These are phyloP conservation scores for Pterostichus madidus DNA, from an alignment of 2,888 invertebrate species.

Conservation along the genomic window DNA sequence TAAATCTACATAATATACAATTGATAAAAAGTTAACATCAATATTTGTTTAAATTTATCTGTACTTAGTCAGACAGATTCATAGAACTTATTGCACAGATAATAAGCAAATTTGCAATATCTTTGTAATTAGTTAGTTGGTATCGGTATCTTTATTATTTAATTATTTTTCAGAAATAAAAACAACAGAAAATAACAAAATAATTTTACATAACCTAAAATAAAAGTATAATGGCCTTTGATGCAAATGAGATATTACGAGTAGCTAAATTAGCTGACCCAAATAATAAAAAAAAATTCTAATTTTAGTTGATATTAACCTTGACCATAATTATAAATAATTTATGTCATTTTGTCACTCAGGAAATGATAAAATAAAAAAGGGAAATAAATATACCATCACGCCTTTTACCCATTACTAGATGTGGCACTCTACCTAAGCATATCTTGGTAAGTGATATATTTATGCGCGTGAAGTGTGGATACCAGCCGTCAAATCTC, in stretches of 20 bases:
- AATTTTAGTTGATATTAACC: background rate
- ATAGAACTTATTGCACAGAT: conserved; percentile 11
- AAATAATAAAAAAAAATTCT: conserved; percentile 1
- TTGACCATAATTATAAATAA: conserved; percentile 31
- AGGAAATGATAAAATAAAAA: background rate
- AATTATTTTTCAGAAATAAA: too few relatives aligned
- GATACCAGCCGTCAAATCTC: too few relatives aligned
- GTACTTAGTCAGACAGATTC: background rate
- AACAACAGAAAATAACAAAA: background rate
- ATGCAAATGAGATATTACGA: conserved; percentile 12
- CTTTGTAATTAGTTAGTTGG: background rate
- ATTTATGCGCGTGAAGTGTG: too few relatives aligned
- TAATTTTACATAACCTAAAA: background rate
- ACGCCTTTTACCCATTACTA: too few relatives aligned
- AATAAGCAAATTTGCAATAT: conserved; percentile 6
- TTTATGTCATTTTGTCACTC: background rate
- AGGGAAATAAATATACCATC: too few relatives aligned
- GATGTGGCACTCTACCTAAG: too few relatives aligned
- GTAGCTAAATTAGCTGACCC: conserved; percentile 22
- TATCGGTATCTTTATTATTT: too few relatives aligned
- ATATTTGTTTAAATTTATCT: conserved; percentile 23
- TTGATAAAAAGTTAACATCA: conserved; percentile 24
- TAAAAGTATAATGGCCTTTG: conserved; percentile 7
- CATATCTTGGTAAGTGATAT: too few relatives aligned
- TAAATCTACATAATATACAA: too few relatives aligned